Percentiles rank a stretch among this genome's conserved stretches.
phyloP scores from a whole-genome alignment of 1,140 invertebrate species.

The Kradibia gibbosae region DNA sequence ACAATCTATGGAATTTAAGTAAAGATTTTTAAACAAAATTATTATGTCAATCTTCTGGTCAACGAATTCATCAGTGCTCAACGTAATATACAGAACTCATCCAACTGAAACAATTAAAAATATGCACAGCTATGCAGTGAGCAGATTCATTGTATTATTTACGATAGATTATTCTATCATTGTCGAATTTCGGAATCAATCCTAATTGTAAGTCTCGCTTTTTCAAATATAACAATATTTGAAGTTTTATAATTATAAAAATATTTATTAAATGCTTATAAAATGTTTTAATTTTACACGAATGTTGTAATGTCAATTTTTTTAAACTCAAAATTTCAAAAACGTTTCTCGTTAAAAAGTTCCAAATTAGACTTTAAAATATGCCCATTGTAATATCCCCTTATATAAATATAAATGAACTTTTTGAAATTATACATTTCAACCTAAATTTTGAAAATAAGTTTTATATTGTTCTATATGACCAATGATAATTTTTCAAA shows the following conservation, averaged over 20 bases:
- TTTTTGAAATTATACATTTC: no score
- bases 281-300: no score
- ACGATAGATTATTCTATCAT: constrained; percentile 2
- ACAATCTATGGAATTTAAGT: not conserved
- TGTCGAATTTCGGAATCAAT: not conserved
- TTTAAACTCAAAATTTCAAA: no score
- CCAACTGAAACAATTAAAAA: not conserved
- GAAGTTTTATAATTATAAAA: constrained; percentile 29
- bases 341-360: no score
- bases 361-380: no score
- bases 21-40: not conserved
- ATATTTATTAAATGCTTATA: no score
- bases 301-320: no score
- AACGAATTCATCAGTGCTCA: constrained; percentile 19
- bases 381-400: no score
- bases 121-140: not conserved
- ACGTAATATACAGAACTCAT: constrained; percentile 66
- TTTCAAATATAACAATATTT: constrained; percentile 31
- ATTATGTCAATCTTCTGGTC: constrained; percentile 21
- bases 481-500: constrained; percentile 26
- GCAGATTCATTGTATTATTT: constrained; percentile 11
- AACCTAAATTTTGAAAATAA: no score
- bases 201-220: not conserved
- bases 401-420: no score
- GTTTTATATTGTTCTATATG: constrained; percentile 18